Percentiles rank a stretch among this genome's conserved stretches.
These are phyloP conservation scores for Parnassius glacialis DNA, from an alignment of 2,888 invertebrate genomes.

Conservation along the genomic window DNA sequence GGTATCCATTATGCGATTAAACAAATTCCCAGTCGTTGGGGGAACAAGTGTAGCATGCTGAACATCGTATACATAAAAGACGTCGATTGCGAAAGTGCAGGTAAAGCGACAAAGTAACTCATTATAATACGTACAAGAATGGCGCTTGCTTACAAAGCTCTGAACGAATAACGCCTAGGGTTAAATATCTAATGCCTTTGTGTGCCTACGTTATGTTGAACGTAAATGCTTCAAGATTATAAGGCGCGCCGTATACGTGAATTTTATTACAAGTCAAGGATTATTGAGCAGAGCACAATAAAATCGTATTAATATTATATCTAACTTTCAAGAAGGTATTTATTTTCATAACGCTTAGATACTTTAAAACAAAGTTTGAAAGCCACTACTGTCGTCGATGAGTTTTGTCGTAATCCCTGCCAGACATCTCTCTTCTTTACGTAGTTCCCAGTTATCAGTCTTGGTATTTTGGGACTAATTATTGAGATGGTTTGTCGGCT, in stretches of 20 bases:
- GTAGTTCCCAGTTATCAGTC: too few species aligned
- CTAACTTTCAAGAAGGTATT: too few species aligned
- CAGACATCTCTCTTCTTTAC: too few species aligned
- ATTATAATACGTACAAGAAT: constrained; percentile 64
- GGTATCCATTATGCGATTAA: constrained; percentile 34
- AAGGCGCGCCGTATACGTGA: constrained; percentile 13
- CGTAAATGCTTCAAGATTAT: constrained; percentile 31
- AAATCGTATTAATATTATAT: too few species aligned
- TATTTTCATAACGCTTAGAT: too few species aligned
- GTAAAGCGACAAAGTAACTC: constrained; percentile 57
- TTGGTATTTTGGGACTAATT: too few species aligned
- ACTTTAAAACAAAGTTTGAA: too few species aligned
- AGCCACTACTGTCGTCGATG: too few species aligned
- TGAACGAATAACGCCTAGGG: constrained; percentile 45
- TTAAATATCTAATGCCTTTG: constrained; percentile 51
- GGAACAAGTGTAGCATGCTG: constrained; percentile 26
- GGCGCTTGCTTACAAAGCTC: constrained; percentile 53
- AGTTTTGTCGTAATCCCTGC: too few species aligned
- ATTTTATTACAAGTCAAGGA: constrained; percentile 5
- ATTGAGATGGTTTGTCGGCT: too few species aligned
- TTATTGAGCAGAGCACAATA: not conserved
- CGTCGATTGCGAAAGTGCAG: constrained; percentile 39
- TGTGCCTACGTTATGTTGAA: constrained; percentile 39
- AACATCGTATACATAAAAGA: constrained; percentile 29
- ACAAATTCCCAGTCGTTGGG: constrained; percentile 38